These are phyloP conservation scores for Amblyteles armatorius DNA, from an alignment of 2,888 invertebrate genomes.

Conservation along the genomic window DNA sequence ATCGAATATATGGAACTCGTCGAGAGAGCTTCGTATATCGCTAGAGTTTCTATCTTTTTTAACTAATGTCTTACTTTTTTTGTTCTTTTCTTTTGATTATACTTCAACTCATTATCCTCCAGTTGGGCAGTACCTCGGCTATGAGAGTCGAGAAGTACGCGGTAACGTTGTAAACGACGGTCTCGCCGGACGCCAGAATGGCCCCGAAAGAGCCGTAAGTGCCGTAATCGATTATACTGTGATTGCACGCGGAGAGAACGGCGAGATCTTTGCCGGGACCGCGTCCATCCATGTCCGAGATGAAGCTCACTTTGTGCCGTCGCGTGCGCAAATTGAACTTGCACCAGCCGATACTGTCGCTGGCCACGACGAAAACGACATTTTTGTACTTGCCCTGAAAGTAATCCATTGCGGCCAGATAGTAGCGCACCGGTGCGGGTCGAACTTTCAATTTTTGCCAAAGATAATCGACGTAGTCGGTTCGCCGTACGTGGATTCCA, in stretches of 20 bases:
- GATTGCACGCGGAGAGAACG: constrained; percentile 83
- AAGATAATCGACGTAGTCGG: constrained; percentile 86
- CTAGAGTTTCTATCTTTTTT: constrained; percentile 2
- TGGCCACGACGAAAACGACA: constrained; percentile 83
- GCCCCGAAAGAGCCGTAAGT: constrained; percentile 84
- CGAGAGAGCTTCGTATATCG: not conserved
- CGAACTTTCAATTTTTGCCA: constrained; percentile 85
- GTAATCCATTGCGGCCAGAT: constrained; percentile 83
- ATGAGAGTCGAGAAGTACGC: constrained; percentile 82
- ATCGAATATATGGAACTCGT: constrained; percentile 31
- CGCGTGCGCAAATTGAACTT: constrained; percentile 80
- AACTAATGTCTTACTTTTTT: constrained; percentile 30
- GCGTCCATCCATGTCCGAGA: constrained; percentile 79
- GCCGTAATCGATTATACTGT: constrained; percentile 85
- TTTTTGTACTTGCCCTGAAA: constrained; percentile 81
- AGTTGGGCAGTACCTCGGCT: constrained; percentile 81
- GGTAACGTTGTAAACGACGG: constrained; percentile 83
- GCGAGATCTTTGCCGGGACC: constrained; percentile 84
- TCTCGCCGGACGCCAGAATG: constrained; percentile 83
- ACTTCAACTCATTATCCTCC: constrained; percentile 82
- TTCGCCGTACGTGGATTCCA: constrained; percentile 86
- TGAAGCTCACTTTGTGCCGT: constrained; percentile 78
- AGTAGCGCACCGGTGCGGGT: constrained; percentile 82
- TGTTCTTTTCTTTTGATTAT: constrained; percentile 47
- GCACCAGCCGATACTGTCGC: constrained; percentile 84